Evolutionary conservation across 1,140 invertebrate genomes (phyloP), one percentile per base, ranked within the genome.

Genomic region (Lanistes nyassanus): DNA sequence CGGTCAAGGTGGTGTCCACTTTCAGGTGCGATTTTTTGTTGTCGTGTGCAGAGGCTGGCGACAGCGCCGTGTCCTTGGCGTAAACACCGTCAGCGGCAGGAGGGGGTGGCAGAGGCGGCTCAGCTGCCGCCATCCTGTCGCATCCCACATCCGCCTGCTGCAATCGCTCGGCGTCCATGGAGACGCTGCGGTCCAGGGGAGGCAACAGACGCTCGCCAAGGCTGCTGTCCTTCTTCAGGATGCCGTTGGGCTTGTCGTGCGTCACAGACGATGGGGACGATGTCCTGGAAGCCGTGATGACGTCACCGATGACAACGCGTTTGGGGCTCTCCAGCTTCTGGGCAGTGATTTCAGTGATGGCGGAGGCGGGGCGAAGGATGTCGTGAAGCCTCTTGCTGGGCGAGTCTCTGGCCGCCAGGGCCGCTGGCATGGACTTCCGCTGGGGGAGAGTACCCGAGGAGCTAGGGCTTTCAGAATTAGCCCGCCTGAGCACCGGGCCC

Each of bases 261-360:
- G 26, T 75, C 67, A 75, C 39, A 0, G 76, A 31, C 37, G 55
- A 42, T 3, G 76, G 72, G 13, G 73, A 69, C 42, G 53, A 68
- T 23, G 74, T 65, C n/a, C 58, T 34, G 29, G 74, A 75, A 26
- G 55, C 74, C 77, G 62, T 79, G 37, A 79, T 74, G 51, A 79
- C 75, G 62, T 79, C 77, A 26, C 77, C 71, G 67, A 79, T 79
- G 34, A 65, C 55, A 23, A 79, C 77, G 47, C 75, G 77, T 51
- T 79, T 79, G 3, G 77, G 77, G 72, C 77, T 79, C 68, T 62
- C 75, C n/a, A 66, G 42, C 53, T 76, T 75, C 74, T 79, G 77
- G 39, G 73, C 53, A 2, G 79, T 77, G 65, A 81, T 65, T 23
- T 73, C 75, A 0, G 77, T 75, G 6, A 81, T 66, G 29, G 79